A percentile compares a stretch with the other conserved stretches of the same genome.
phyloP scores from a whole-genome alignment of 2,113 vertebrate genomes.

The Nothobranchius furzeri region DNA sequence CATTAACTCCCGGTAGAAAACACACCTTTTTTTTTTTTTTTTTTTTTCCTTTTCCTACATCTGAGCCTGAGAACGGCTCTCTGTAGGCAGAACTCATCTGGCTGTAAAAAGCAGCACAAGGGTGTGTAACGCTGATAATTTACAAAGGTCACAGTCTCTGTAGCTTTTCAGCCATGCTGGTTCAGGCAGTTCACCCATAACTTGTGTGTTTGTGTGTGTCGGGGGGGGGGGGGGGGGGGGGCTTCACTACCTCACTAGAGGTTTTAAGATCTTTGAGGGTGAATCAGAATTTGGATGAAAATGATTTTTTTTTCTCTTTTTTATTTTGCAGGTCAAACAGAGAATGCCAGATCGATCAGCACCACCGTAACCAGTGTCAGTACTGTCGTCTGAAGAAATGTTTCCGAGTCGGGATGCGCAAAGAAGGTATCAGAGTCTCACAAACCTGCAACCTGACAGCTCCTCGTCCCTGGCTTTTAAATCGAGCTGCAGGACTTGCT shows the following conservation, averaged over 20 bases:
- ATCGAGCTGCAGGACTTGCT: background rate
- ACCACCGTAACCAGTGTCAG: constrained; percentile 98
- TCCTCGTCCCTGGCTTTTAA: too few relatives aligned
- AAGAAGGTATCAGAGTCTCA: constrained; percentile 86
- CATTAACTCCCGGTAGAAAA: constrained; percentile 22
- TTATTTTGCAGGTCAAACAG: constrained; percentile 86
- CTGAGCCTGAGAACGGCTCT: constrained; percentile 23
- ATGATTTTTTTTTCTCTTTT: background rate
- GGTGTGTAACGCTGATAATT: constrained; percentile 73
- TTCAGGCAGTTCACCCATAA: constrained; percentile 59
- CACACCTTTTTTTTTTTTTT: constrained; percentile 8
- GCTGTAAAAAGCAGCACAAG: constrained; percentile 64
- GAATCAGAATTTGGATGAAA: background rate
- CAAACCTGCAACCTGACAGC: background rate
- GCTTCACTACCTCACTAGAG: background rate
- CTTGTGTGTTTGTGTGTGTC: background rate
- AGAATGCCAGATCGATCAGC: constrained; percentile 98
- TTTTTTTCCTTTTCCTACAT: background rate
- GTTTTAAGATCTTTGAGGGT: background rate
- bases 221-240: background rate
- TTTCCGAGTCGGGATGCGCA: constrained; percentile 96
- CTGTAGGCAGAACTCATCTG: constrained; percentile 39
- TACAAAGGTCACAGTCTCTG: constrained; percentile 75
- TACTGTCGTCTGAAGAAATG: constrained; percentile 99
- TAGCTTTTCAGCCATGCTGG: constrained; percentile 58